Conservation (phyloP, 2,888 invertebrate genomes). For the Erannis defoliaria region DNA sequence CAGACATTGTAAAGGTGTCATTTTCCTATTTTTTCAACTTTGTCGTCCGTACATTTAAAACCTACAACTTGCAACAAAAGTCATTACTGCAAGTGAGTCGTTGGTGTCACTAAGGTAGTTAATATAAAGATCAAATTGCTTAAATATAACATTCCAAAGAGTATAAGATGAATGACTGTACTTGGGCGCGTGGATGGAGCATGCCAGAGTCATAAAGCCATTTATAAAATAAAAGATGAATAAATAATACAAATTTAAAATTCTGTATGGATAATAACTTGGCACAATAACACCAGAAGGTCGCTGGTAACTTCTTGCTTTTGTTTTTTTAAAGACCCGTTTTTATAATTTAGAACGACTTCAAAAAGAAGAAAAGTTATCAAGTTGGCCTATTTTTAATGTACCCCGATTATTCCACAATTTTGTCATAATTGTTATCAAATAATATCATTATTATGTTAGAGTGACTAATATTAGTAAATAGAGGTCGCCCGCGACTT, state of each 20-base stretch:
- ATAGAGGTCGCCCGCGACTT: too few relatives aligned
- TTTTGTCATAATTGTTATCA: not conserved
- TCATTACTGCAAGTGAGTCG: not conserved
- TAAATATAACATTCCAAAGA: not conserved
- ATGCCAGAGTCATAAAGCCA: slow-evolving; percentile 74
- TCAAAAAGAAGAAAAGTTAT: too few relatives aligned
- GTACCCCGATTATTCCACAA: too few relatives aligned
- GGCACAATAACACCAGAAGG: slow-evolving; percentile 75
- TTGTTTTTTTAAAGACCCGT: slow-evolving; percentile 48
- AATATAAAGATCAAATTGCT: slow-evolving; percentile 8
- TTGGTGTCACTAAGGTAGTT: not conserved
- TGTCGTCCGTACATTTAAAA: slow-evolving; percentile 31
- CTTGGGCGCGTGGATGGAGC: slow-evolving; percentile 72
- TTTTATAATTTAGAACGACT: slow-evolving; percentile 1
- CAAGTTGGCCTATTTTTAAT: too few relatives aligned
- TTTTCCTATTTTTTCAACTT: slow-evolving; percentile 36
- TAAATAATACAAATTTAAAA: slow-evolving; percentile 69
- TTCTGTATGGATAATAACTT: slow-evolving; percentile 70
- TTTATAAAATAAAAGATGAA: slow-evolving; percentile 66
- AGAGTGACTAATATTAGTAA: too few relatives aligned
- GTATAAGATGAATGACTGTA: slow-evolving; percentile 31
- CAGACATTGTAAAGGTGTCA: slow-evolving; percentile 25
- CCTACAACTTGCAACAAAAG: slow-evolving; percentile 18
- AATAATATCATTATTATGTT: too few relatives aligned
- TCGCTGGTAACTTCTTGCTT: slow-evolving; percentile 54